These are phyloP conservation scores for Drosophila subobscura DNA, from an alignment of 1,140 invertebrate species.

Conservation along the genomic window DNA sequence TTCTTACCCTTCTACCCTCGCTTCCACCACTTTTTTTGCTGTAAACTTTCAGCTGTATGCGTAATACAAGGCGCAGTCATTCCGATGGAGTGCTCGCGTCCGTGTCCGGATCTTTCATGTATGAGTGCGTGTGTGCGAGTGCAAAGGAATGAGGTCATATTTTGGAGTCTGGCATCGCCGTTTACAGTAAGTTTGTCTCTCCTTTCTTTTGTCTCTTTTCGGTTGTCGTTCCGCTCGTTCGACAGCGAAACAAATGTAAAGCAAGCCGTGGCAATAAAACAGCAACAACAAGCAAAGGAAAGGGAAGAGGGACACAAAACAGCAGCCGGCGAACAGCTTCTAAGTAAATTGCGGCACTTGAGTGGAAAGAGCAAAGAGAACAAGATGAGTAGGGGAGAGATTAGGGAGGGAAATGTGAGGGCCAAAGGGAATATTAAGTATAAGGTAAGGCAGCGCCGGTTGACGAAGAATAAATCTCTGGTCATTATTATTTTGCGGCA, in stretches of 20 bases:
- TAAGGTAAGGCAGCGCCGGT: too few species aligned
- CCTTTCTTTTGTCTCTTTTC: not conserved
- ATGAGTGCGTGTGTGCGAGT: slow-evolving; percentile 17
- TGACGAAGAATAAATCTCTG: too few species aligned
- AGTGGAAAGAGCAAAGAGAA: slow-evolving; percentile 2
- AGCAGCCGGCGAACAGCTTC: slow-evolving; percentile 25
- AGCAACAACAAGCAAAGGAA: slow-evolving; percentile 1
- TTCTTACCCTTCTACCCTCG: not conserved
- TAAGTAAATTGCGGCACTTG: slow-evolving; percentile 41
- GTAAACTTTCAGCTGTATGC: slow-evolving; percentile 30
- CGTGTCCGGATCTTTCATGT: too few species aligned
- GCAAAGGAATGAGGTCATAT: slow-evolving; percentile 72
- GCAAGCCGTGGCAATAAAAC: slow-evolving; percentile 35
- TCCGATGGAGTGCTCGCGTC: not conserved
- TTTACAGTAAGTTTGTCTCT: slow-evolving; percentile 30
- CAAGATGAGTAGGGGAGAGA: too few species aligned
- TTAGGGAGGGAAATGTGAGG: too few species aligned
- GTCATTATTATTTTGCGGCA: too few species aligned
- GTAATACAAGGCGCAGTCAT: slow-evolving; percentile 25
- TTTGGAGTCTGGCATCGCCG: slow-evolving; percentile 61
- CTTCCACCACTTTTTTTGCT: slow-evolving; percentile 7
- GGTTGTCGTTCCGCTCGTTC: slow-evolving; percentile 20
- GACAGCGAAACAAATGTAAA: slow-evolving; percentile 44
- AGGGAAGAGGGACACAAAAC: slow-evolving; percentile 8
- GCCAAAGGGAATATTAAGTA: too few species aligned